These are phyloP conservation scores for Centropus bengalensis DNA, from an alignment of 2,113 vertebrate species.

Conservation along the genomic window DNA sequence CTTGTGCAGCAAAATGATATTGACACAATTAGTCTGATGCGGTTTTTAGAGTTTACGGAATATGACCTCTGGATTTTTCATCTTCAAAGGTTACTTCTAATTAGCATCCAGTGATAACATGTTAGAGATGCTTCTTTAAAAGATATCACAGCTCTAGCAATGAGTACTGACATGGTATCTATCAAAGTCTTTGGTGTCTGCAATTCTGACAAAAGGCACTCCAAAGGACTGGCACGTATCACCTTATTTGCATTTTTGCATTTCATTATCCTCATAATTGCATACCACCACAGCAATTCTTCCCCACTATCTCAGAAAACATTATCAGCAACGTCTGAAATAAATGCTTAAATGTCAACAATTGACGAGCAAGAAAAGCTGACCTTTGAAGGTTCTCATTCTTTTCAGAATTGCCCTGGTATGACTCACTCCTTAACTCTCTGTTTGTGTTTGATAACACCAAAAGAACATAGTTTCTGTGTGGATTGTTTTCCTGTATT, in stretches of 20 bases:
- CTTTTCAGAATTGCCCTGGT: constrained; percentile 70
- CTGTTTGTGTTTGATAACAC: constrained; percentile 78
- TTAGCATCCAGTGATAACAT: constrained; percentile 76
- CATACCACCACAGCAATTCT: constrained; percentile 87
- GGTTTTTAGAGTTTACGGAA: constrained; percentile 70
- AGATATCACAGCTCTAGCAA: constrained; percentile 84
- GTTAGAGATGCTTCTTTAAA: constrained; percentile 72
- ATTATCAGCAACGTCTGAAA: constrained; percentile 92
- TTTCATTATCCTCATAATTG: constrained; percentile 96
- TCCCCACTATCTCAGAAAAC: constrained; percentile 88
- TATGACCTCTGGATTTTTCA: constrained; percentile 74
- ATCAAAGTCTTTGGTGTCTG: constrained; percentile 85
- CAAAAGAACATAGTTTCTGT: constrained; percentile 39
- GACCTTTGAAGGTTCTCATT: constrained; percentile 90
- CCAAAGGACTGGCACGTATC: constrained; percentile 81
- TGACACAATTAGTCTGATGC: constrained; percentile 73
- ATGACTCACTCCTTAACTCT: constrained; percentile 74
- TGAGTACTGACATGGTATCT: constrained; percentile 85
- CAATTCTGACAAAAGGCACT: constrained; percentile 90
- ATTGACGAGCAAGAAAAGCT: constrained; percentile 90
- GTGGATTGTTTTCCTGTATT: background rate
- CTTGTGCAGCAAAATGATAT: constrained; percentile 58
- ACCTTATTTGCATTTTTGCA: constrained; percentile 98
- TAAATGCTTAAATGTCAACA: constrained; percentile 97
- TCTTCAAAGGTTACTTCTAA: constrained; percentile 76